A percentile compares a stretch with the other conserved stretches of the same genome.
Conservation (phyloP, 2,797 vertebrate species). For the Hydrophis major region DNA sequence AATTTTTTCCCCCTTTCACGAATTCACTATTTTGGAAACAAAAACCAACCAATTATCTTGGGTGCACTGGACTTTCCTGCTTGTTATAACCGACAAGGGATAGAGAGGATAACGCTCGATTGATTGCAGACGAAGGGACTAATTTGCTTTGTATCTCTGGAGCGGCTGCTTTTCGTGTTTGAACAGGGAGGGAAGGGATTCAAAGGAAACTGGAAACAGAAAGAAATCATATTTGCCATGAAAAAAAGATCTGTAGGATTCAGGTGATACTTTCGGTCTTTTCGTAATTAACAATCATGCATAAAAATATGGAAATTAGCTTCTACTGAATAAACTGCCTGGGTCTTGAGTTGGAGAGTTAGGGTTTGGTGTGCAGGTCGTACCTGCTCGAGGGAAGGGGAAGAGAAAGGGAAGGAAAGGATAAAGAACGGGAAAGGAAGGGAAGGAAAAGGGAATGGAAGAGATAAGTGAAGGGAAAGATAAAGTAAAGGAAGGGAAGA, state of each 20-base stretch:
- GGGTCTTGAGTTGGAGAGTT: neutral
- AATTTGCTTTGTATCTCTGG: neutral
- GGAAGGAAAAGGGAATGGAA: no score
- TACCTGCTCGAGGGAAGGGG: no score
- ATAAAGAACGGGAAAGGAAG: no score
- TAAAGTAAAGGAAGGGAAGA: no score
- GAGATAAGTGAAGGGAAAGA: no score
- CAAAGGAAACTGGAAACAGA: neutral
- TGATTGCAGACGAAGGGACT: neutral
- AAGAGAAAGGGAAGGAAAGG: no score
- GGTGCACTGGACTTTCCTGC: neutral
- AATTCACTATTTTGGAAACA: slow-evolving; percentile 19
- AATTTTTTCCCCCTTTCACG: neutral
- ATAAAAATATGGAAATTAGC: neutral
- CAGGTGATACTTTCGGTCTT: neutral
- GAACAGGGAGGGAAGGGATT: neutral
- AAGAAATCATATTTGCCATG: neutral
- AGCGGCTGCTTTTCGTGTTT: neutral
- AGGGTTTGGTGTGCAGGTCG: neutral
- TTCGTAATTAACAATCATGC: neutral
- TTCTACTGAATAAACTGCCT: neutral
- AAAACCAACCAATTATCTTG: neutral
- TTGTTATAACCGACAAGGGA: neutral
- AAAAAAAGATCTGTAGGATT: neutral
- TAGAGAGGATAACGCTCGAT: neutral